Evolutionary conservation across 30 jellyfish, hydroid and myxozoan genomes (phyloP).

Genomic region (Clytia hemisphaerica): DNA sequence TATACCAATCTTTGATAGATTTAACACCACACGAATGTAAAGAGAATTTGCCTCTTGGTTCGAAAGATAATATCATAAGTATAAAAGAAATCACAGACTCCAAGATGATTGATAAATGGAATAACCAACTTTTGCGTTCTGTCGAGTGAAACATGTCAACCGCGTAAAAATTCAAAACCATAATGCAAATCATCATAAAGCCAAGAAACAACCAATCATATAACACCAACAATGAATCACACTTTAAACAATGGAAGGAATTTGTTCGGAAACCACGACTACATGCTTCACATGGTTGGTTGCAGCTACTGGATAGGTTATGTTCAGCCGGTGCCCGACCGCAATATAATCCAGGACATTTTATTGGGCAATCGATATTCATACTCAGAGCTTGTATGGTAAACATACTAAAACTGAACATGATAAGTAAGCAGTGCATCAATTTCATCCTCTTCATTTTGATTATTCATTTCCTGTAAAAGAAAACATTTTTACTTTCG

Average conservation of each 20-base stretch:
- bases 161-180: slow-evolving; percentile 50
- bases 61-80: slow-evolving; percentile 42
- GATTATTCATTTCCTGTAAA: too few species aligned
- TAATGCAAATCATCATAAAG: slow-evolving; percentile 60
- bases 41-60: slow-evolving; percentile 55
- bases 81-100: slow-evolving; percentile 46
- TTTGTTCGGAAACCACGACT: slow-evolving; percentile 79
- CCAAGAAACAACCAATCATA: slow-evolving; percentile 80
- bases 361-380: too few species aligned
- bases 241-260: slow-evolving; percentile 55
- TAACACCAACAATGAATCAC: slow-evolving; percentile 37
- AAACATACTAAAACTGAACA: too few species aligned
- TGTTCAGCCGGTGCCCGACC: slow-evolving; percentile 35
- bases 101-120: slow-evolving; percentile 39
- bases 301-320: not conserved
- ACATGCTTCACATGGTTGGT: slow-evolving; percentile 61
- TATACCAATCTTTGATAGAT: slow-evolving; percentile 82
- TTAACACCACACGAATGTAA: slow-evolving; percentile 46
- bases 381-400: too few species aligned
- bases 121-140: slow-evolving; percentile 14
- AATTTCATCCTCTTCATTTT: too few species aligned
- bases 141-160: slow-evolving; percentile 48
- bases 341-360: slow-evolving; percentile 77
- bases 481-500: too few species aligned
- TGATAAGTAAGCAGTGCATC: too few species aligned